These are phyloP conservation scores for Sinodicranocentrus sp. DNA, from an alignment of 2,888 invertebrate genomes.

Conservation along the genomic window DNA sequence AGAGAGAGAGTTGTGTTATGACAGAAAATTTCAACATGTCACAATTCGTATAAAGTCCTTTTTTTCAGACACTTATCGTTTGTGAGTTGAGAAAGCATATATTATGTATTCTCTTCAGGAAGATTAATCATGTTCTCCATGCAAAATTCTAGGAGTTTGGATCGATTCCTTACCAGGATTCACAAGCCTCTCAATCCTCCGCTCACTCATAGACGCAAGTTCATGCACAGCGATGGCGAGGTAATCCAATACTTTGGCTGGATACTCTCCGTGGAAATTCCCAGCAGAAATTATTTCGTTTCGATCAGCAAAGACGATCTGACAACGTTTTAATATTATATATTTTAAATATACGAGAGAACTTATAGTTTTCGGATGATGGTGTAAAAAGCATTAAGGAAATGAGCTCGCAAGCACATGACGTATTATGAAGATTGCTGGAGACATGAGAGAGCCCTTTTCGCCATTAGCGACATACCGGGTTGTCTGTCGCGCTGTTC, in stretches of 20 bases:
- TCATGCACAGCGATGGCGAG: constrained; percentile 84
- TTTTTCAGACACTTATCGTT: neutral
- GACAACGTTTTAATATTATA: constrained; percentile 6
- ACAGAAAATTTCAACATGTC: neutral
- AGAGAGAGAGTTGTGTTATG: neutral
- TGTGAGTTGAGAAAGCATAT: neutral
- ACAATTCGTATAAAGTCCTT: neutral
- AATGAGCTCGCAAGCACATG: neutral
- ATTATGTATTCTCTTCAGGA: too few species aligned
- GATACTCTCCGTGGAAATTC: constrained; percentile 86
- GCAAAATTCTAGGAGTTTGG: too few species aligned
- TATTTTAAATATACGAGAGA: neutral
- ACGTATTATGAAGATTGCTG: neutral
- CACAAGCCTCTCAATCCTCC: constrained; percentile 83
- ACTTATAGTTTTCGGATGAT: neutral
- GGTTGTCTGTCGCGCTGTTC: constrained; percentile 85
- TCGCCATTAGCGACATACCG: constrained; percentile 78
- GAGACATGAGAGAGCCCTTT: neutral
- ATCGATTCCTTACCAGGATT: constrained; percentile 82
- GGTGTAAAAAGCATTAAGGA: neutral
- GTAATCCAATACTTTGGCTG: constrained; percentile 84
- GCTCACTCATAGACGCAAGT: constrained; percentile 84
- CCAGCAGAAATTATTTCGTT: constrained; percentile 84
- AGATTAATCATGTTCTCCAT: too few species aligned
- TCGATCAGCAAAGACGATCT: constrained; percentile 81